phyloP scores from a whole-genome alignment of 2,797 vertebrate species.

The Oreortyx pictus region DNA sequence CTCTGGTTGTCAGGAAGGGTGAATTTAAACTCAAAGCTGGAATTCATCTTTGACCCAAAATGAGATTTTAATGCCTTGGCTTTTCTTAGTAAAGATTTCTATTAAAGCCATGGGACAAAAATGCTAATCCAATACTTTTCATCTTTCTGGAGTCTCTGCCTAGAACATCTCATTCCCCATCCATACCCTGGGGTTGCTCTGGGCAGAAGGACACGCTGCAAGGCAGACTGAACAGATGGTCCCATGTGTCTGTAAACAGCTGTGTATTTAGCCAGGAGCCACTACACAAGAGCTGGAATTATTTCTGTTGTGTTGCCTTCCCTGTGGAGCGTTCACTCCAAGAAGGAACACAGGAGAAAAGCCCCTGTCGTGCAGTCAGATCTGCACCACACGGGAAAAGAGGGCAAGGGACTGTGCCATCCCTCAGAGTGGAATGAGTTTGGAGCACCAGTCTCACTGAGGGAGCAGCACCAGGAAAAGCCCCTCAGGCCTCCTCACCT shows the following conservation, averaged over 20 bases:
- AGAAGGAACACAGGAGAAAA: neutral
- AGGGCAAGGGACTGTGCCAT: neutral
- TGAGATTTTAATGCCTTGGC: neutral
- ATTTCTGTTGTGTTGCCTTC: neutral
- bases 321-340: neutral
- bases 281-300: neutral
- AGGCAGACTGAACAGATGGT: neutral
- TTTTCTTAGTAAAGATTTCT: slow-evolving; percentile 16
- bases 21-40: neutral
- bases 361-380: neutral
- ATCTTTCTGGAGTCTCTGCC: neutral
- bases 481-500: neutral
- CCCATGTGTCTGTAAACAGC: neutral
- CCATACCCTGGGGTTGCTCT: neutral
- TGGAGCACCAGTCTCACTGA: neutral
- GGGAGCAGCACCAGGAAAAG: neutral
- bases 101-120: neutral
- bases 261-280: neutral
- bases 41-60: neutral
- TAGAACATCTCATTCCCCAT: neutral
- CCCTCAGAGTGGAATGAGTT: neutral
- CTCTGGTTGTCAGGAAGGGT: neutral
- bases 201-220: neutral
- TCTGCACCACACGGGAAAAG: neutral
- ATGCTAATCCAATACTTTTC: neutral